phyloP scores from a whole-genome alignment of 2,113 vertebrate species.

The Phalacrocorax carbo region DNA sequence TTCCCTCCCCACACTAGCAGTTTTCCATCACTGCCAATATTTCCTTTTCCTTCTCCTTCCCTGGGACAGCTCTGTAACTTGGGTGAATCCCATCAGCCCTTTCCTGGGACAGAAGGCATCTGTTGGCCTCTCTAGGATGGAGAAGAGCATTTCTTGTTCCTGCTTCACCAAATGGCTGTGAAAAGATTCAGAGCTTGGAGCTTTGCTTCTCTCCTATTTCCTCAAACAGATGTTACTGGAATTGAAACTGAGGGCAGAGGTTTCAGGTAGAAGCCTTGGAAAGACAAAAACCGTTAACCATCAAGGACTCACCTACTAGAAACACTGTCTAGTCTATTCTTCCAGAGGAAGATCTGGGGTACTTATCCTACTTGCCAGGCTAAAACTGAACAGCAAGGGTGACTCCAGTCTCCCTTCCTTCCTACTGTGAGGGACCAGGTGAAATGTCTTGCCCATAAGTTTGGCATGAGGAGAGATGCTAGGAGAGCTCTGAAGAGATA shows the following conservation, averaged over 20 bases:
- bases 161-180: background rate
- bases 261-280: background rate
- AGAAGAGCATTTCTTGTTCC: background rate
- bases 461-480: background rate
- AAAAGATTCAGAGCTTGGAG: background rate
- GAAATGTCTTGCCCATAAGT: background rate
- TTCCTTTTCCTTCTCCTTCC: background rate
- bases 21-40: background rate
- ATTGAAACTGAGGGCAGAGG: background rate
- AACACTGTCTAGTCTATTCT: background rate
- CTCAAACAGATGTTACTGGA: background rate
- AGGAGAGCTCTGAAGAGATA: background rate
- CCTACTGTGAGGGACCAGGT: background rate
- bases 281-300: background rate
- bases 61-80: background rate
- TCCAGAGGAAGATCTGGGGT: background rate
- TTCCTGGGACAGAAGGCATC: background rate
- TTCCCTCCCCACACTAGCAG: background rate
- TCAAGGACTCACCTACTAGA: background rate
- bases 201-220: background rate
- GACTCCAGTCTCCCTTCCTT: background rate
- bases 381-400: background rate
- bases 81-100: background rate
- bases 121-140: background rate
- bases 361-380: background rate